These are phyloP conservation scores for Cinclus cinclus DNA, from an alignment of 2,113 vertebrate species.

Conservation along the genomic window DNA sequence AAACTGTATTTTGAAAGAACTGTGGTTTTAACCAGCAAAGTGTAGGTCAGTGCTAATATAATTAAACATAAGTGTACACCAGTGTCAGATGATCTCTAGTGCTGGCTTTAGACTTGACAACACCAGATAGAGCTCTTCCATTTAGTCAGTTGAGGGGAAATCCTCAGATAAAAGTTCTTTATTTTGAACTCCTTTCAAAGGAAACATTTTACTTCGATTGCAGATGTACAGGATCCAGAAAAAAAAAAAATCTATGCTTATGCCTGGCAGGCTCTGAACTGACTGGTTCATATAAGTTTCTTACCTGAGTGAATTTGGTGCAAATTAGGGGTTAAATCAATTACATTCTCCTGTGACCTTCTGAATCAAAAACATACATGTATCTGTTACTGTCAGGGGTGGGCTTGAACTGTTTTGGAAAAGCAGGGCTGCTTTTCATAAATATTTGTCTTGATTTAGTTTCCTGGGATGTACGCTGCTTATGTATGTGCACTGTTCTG, in stretches of 20 bases:
- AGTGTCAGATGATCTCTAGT: not conserved
- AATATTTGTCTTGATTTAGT: conserved; percentile 45
- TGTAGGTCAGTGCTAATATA: not conserved
- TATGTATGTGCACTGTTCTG: not conserved
- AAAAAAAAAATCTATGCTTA: not conserved
- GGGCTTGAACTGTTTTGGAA: not conserved
- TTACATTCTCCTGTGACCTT: not conserved
- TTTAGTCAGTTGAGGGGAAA: not conserved
- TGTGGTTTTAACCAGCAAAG: not conserved
- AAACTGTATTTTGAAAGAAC: not conserved
- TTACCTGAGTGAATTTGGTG: not conserved
- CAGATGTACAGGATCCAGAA: not conserved
- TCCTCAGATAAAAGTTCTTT: not conserved
- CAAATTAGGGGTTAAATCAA: conserved; percentile 39
- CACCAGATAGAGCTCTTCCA: not conserved
- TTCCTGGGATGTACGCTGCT: conserved; percentile 38
- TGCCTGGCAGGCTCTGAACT: not conserved
- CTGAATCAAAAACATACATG: not conserved
- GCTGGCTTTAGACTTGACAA: not conserved
- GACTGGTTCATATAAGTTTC: not conserved
- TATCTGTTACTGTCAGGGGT: not conserved
- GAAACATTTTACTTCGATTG: not conserved
- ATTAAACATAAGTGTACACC: not conserved
- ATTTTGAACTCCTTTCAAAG: not conserved
- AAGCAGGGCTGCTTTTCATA: conserved; percentile 20